phyloP scores from a whole-genome alignment of 2,888 invertebrate species.

The Cerceris ruficornis region DNA sequence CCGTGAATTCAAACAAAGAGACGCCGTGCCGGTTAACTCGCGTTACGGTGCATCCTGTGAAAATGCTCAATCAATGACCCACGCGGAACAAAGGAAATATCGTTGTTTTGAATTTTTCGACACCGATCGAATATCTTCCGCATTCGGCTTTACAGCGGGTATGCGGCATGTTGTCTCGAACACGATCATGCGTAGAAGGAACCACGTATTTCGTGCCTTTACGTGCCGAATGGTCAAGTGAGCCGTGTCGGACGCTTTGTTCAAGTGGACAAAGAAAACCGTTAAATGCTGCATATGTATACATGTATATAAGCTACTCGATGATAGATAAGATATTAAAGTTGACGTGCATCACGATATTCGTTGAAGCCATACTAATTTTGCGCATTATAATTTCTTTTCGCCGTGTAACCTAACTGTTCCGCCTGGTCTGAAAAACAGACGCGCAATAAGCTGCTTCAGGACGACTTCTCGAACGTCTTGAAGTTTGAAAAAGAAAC shows the following conservation, averaged over 20 bases:
- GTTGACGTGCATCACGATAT: no score
- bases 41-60: neutral
- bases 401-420: no score
- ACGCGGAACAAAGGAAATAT: constrained; percentile 27
- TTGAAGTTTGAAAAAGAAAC: neutral
- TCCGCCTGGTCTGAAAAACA: neutral
- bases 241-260: constrained; percentile 5
- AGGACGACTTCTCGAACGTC: neutral
- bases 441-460: neutral
- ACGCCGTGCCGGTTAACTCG: constrained; percentile 16
- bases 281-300: neutral
- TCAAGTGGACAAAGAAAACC: neutral
- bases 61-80: constrained; percentile 1
- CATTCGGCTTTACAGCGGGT: constrained; percentile 29
- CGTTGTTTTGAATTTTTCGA: constrained; percentile 11
- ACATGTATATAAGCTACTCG: no score
- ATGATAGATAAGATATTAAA: no score
- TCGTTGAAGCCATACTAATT: no score
- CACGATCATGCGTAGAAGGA: constrained; percentile 56
- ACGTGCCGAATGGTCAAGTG: constrained; percentile 13
- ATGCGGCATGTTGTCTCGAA: constrained; percentile 45
- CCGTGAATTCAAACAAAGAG: constrained; percentile 50
- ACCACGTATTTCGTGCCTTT: constrained; percentile 11
- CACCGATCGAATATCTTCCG: constrained; percentile 23
- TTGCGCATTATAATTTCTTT: no score